Percentiles rank a stretch among this genome's conserved stretches.
phyloP scores from a whole-genome alignment of 2,113 vertebrate genomes.

The Lycocorax pyrrhopterus region DNA sequence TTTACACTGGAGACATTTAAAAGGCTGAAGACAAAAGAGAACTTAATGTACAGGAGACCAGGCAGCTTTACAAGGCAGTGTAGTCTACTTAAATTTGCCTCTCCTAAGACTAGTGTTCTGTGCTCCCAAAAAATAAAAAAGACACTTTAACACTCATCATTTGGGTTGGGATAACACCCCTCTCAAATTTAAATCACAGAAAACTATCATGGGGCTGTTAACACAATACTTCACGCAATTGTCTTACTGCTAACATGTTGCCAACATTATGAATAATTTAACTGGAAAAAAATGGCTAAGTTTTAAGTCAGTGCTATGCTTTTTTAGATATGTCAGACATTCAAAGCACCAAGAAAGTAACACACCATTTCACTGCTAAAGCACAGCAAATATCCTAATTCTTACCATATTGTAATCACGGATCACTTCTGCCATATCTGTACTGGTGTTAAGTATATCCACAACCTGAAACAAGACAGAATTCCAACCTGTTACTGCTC shows the following conservation, averaged over 20 bases:
- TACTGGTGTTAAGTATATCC: slow-evolving; percentile 94
- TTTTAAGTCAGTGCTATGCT: background rate
- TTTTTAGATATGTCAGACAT: background rate
- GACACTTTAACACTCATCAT: background rate
- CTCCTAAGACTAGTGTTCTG: background rate
- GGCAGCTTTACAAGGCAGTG: background rate
- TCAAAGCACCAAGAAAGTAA: background rate
- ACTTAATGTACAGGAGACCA: background rate
- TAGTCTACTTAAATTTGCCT: background rate
- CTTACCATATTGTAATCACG: slow-evolving; percentile 87
- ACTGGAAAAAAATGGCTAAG: background rate
- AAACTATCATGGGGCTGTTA: background rate
- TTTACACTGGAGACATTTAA: background rate
- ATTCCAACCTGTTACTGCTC: background rate
- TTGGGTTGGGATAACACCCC: background rate
- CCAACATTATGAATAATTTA: background rate
- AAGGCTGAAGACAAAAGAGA: background rate
- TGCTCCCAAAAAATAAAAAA: background rate
- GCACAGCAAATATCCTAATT: background rate
- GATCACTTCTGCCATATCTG: slow-evolving; percentile 90
- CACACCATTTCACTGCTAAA: background rate
- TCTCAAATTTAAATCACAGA: background rate
- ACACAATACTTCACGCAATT: background rate
- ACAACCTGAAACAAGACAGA: slow-evolving; percentile 80
- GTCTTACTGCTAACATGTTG: background rate